A percentile compares a stretch with the other conserved stretches of the same genome.
phyloP scores from a whole-genome alignment of 2,113 vertebrate species.

The Bubalus kerabau region DNA sequence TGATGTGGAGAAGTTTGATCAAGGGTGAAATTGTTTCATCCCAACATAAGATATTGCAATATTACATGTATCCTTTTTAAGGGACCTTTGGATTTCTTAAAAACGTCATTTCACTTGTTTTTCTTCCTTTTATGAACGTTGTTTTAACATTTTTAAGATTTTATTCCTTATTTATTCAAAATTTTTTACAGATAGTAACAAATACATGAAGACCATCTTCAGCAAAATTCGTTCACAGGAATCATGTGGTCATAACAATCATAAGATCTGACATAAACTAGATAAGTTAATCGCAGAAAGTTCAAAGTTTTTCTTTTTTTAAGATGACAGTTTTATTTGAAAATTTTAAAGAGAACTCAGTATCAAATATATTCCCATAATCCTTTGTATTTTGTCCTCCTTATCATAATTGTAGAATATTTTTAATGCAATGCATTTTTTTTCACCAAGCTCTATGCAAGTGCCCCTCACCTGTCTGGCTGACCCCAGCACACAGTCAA shows the following conservation, averaged over 20 bases:
- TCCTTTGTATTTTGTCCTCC: neutral
- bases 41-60: neutral
- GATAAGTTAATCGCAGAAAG: neutral
- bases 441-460: rapidly evolving
- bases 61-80: neutral
- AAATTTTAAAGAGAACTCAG: neutral
- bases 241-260: rapidly evolving
- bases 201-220: neutral
- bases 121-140: neutral
- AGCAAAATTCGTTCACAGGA: neutral
- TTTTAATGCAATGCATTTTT: rapidly evolving
- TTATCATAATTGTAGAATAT: neutral
- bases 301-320: neutral
- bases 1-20: neutral
- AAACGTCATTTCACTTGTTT: neutral
- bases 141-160: neutral
- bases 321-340: neutral
- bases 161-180: neutral
- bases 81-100: neutral
- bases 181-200: neutral
- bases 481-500: rapidly evolving
- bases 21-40: neutral
- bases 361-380: neutral
- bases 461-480: neutral
- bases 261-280: neutral